Evolutionary conservation across 2,888 invertebrate genomes (phyloP).

Genomic region (Amaurobius ferox): DNA sequence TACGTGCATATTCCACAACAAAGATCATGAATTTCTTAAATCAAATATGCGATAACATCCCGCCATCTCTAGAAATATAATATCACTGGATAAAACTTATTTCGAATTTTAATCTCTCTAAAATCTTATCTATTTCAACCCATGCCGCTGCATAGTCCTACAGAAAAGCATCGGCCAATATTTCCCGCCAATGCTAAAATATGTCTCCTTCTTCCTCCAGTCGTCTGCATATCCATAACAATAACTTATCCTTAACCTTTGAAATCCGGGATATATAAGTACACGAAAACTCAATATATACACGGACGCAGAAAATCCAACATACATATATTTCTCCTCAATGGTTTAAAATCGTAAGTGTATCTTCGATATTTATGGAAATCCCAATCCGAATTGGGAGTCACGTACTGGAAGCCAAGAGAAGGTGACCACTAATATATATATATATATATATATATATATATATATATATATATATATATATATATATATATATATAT

Average conservation of each 20-base stretch:
- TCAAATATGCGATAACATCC: too few species aligned
- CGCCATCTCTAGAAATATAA: too few species aligned
- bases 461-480: constrained; percentile 40
- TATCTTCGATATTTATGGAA: constrained; percentile 68
- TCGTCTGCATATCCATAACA: constrained; percentile 39
- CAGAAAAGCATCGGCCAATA: too few species aligned
- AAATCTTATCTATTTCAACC: too few species aligned
- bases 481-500: constrained; percentile 20
- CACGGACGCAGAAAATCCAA: constrained; percentile 30
- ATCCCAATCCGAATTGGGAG: constrained; percentile 37
- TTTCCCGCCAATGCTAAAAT: not conserved
- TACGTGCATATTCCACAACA: too few species aligned
- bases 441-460: not conserved
- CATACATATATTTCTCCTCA: constrained; percentile 59
- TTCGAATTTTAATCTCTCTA: too few species aligned
- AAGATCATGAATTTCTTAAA: too few species aligned
- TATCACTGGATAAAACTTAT: too few species aligned
- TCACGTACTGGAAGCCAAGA: constrained; percentile 44
- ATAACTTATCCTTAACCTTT: constrained; percentile 28
- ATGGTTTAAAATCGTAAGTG: constrained; percentile 69
- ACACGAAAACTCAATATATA: constrained; percentile 36
- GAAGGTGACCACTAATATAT: constrained; percentile 55
- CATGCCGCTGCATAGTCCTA: too few species aligned
- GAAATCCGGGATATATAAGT: constrained; percentile 6
- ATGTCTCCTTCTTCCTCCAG: not conserved